phyloP scores from a whole-genome alignment of 2,888 invertebrate genomes.

The Polydrusus tereticollis region DNA sequence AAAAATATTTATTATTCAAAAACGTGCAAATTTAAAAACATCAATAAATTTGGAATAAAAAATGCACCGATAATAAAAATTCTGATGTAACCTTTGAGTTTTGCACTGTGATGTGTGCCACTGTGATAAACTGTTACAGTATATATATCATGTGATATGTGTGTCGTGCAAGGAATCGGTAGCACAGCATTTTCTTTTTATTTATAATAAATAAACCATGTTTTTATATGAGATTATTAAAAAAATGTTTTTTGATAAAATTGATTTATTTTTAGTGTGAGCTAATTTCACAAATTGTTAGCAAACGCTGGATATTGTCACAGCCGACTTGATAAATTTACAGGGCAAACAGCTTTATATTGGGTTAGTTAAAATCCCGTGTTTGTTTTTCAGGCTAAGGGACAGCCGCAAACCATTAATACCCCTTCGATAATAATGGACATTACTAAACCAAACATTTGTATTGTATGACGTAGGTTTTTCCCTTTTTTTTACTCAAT shows the following conservation, averaged over 20 bases:
- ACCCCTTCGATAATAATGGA: conserved; percentile 37
- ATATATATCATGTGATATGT: too few species aligned
- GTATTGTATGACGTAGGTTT: conserved; percentile 14
- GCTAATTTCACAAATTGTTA: conserved; percentile 2
- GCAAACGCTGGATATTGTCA: conserved; percentile 16
- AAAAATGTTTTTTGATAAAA: background rate
- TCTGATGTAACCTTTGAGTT: too few species aligned
- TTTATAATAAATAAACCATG: background rate
- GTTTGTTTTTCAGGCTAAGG: conserved; percentile 40
- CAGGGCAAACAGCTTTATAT: conserved; percentile 42
- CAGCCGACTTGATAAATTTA: conserved; percentile 30
- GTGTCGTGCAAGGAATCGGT: too few species aligned
- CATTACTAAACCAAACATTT: conserved; percentile 33
- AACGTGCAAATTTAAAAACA: too few species aligned
- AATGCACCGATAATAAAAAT: too few species aligned
- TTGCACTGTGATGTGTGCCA: too few species aligned
- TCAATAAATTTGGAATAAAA: too few species aligned
- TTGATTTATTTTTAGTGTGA: background rate
- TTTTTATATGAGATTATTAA: background rate
- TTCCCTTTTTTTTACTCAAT: conserved; percentile 10
- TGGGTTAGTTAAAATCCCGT: conserved; percentile 37
- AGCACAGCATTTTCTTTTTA: too few species aligned
- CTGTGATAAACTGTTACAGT: too few species aligned
- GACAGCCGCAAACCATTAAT: conserved; percentile 43
- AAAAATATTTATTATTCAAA: too few species aligned